These are phyloP conservation scores for Chrysoperla carnea DNA, from an alignment of 1,140 invertebrate species.

Conservation along the genomic window DNA sequence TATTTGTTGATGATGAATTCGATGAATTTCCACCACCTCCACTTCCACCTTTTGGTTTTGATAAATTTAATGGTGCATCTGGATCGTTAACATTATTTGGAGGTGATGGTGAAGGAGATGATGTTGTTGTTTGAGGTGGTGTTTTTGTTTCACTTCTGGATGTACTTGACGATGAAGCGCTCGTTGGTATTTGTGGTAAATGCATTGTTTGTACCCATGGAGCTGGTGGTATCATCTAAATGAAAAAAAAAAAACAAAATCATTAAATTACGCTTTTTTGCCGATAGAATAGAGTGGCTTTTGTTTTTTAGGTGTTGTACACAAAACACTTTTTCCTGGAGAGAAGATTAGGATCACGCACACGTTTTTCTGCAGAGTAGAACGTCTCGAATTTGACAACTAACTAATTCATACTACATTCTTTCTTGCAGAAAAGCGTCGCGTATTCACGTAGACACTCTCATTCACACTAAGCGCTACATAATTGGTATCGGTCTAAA, in stretches of 20 bases:
- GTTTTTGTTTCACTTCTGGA: slow-evolving; percentile 20
- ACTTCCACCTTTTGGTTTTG: slow-evolving; percentile 49
- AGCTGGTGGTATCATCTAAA: slow-evolving; percentile 18
- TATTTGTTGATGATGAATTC: slow-evolving; percentile 19
- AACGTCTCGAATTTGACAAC: no score
- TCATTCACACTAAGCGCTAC: no score
- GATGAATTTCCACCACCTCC: slow-evolving; percentile 10
- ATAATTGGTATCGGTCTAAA: no score
- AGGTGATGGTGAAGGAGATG: slow-evolving; percentile 25
- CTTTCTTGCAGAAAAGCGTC: no score
- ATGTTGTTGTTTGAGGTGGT: slow-evolving; percentile 18
- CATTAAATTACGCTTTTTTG: not conserved
- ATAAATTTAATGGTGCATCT: slow-evolving; percentile 74
- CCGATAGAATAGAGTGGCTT: no score
- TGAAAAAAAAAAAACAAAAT: slow-evolving; percentile 2
- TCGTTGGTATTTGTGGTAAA: slow-evolving; percentile 13
- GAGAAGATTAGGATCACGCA: no score
- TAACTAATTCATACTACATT: no score
- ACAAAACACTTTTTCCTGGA: no score
- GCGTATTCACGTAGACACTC: no score
- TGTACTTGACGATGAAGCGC: slow-evolving; percentile 18
- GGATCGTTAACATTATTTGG: slow-evolving; percentile 36
- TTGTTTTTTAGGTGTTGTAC: no score
- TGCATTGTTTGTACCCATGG: slow-evolving; percentile 9
- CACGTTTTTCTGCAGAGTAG: no score